Evolutionary conservation across 2,113 vertebrate genomes (phyloP), one percentile per base, ranked within the genome.

Genomic region (Cathartes aura): DNA sequence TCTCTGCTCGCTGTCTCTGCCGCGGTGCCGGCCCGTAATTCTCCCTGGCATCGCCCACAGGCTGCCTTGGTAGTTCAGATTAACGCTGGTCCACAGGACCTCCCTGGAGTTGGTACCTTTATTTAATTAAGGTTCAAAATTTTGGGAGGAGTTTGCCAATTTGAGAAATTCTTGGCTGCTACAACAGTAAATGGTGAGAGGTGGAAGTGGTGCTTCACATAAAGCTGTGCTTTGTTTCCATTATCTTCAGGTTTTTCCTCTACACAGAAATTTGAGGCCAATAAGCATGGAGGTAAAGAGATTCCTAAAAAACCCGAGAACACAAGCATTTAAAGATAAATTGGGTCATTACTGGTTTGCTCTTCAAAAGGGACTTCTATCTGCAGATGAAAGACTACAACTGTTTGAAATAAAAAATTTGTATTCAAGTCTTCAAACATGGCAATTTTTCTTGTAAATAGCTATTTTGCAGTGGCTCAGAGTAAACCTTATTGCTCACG

Each of bases 1-100:
- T 52, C 26, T 45, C 45, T 19, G 8, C 6, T 9, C 24, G 32
- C 7, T 38, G 55, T 5, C 13, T 1, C 3, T 17, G 48, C 29
- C 7, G 36, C 17, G 11, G 9, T 16, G 3, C 26, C 3, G 17
- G 40, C 30, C 16, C 36, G 1, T 3, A 2, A 3, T 4, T 22
- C 22, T 5, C 12, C 21, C 6, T 3, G n/a, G 20, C 21, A 9
- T 17, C 6, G 10, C 30, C 72, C 21, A 3, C 26, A 0, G 16
- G 0, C 79, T 23, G 53, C 22, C 18, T 8, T 0, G 27, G 62
- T 5, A 2, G 19, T 4, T 22, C 5, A 3, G 48, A 1, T 8
- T n/a, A 3, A 7, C 0, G 16, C 11, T 3, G 2, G 47, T 7
- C 12, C 29, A 8, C 10, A 29, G n/a, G 8, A 5, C 15, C 22